phyloP scores from a whole-genome alignment of 2,888 invertebrate species.

The Panzeria rudis region DNA sequence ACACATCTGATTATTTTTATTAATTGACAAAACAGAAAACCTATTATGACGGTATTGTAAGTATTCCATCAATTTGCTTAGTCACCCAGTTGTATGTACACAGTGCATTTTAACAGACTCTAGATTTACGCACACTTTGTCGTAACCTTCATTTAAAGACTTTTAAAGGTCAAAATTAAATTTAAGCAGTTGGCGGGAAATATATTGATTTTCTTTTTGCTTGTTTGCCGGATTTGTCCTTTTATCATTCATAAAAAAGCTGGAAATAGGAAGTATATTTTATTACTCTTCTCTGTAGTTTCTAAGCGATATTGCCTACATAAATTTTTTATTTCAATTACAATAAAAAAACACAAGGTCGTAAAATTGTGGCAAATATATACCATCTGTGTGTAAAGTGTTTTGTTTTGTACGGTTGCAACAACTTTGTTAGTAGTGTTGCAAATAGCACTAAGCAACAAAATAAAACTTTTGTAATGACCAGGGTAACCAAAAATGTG shows the following conservation, averaged over 20 bases:
- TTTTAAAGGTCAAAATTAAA: conserved; percentile 48
- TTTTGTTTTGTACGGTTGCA: too few species aligned
- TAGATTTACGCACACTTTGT: background rate
- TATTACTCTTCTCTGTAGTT: background rate
- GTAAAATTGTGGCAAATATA: background rate
- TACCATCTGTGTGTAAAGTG: too few species aligned
- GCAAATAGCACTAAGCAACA: too few species aligned
- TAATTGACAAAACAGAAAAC: background rate
- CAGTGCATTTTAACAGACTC: background rate
- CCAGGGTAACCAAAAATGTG: too few species aligned
- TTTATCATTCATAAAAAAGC: background rate
- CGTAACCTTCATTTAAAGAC: conserved; percentile 17
- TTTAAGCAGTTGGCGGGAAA: conserved; percentile 7
- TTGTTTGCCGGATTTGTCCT: background rate
- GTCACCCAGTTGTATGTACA: background rate
- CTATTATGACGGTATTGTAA: background rate
- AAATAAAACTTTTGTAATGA: too few species aligned
- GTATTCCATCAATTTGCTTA: background rate
- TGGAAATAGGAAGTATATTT: too few species aligned
- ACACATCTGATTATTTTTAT: too few species aligned
- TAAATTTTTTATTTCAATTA: background rate
- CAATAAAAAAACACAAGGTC: background rate
- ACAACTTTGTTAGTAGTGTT: too few species aligned
- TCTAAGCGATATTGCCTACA: background rate
- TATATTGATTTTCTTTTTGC: conserved; percentile 24